Evolutionary conservation across 2,888 invertebrate genomes (phyloP).

Genomic region (Spilarctia lutea): DNA sequence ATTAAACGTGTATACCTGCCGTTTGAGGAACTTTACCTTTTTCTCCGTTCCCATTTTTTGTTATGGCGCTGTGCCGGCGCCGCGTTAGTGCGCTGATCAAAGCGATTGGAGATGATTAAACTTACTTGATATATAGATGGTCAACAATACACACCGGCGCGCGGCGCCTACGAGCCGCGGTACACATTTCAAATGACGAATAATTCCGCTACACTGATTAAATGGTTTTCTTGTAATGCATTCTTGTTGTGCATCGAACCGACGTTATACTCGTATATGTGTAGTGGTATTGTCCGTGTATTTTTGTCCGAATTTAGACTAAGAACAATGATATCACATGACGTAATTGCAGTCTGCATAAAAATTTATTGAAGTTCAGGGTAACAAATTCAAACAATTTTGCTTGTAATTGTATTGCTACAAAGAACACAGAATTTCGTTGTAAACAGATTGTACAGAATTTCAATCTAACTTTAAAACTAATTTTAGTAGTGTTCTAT

Average conservation of each 20-base stretch:
- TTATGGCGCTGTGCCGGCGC: constrained; percentile 69
- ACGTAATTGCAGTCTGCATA: constrained; percentile 43
- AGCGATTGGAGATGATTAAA: constrained; percentile 75
- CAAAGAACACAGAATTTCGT: constrained; percentile 26
- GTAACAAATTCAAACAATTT: constrained; percentile 42
- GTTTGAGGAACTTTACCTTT: constrained; percentile 65
- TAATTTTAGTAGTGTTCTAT: background rate
- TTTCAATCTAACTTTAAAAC: background rate
- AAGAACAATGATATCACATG: constrained; percentile 34
- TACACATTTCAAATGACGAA: constrained; percentile 57
- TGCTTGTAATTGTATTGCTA: constrained; percentile 34
- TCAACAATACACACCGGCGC: constrained; percentile 60
- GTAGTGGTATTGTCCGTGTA: constrained; percentile 24
- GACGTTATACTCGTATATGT: constrained; percentile 40
- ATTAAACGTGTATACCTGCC: constrained; percentile 66
- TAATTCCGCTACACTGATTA: constrained; percentile 45
- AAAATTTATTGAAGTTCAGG: constrained; percentile 45
- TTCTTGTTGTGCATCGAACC: constrained; percentile 43
- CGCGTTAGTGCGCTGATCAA: constrained; percentile 69
- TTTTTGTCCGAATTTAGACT: constrained; percentile 39
- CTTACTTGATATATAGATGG: constrained; percentile 62
- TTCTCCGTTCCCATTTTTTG: constrained; percentile 67
- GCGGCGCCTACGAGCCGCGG: constrained; percentile 62
- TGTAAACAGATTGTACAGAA: background rate
- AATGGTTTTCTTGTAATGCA: constrained; percentile 52